Conservation (phyloP, 2,797 vertebrate species). For the Meriones psammophilus region DNA sequence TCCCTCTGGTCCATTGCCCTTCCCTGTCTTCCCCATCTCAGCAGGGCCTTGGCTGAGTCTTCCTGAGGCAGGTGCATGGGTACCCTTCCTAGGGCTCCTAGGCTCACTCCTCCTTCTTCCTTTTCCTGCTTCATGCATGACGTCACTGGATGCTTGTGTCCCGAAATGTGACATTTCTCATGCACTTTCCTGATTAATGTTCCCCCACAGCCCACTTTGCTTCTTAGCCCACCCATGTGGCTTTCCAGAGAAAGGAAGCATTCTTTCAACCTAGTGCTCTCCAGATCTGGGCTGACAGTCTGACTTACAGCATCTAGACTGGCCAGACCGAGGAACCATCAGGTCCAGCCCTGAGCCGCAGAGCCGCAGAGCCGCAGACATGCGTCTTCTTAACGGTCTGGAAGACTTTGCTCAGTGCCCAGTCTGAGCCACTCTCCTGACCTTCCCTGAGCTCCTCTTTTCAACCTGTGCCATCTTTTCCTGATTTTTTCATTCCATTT, state of each 20-base stretch:
- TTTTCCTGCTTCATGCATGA: neutral
- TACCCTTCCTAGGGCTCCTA: neutral
- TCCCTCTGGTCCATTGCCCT: neutral
- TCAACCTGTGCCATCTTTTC: neutral
- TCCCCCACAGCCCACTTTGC: fast-evolving
- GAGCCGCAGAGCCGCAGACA: neutral
- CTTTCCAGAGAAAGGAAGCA: neutral
- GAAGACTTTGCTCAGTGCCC: neutral
- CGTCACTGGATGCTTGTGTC: neutral
- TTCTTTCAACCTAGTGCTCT: neutral
- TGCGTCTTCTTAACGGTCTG: neutral
- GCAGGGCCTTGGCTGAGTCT: neutral
- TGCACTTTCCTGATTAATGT: neutral
- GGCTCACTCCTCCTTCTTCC: neutral
- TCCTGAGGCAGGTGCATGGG: fast-evolving
- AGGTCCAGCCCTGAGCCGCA: neutral
- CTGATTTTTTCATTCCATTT: neutral
- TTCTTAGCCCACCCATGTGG: neutral
- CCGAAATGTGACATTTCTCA: neutral
- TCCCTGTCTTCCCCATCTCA: too few species aligned
- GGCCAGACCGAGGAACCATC: neutral
- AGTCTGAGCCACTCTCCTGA: neutral
- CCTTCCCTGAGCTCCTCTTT: neutral
- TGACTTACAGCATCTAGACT: too few species aligned
- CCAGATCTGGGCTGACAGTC: fast-evolving